Percentiles rank a stretch among this genome's conserved stretches.
These are phyloP conservation scores for Drosophila teissieri DNA, from an alignment of 1,140 invertebrate species.

Conservation along the genomic window DNA sequence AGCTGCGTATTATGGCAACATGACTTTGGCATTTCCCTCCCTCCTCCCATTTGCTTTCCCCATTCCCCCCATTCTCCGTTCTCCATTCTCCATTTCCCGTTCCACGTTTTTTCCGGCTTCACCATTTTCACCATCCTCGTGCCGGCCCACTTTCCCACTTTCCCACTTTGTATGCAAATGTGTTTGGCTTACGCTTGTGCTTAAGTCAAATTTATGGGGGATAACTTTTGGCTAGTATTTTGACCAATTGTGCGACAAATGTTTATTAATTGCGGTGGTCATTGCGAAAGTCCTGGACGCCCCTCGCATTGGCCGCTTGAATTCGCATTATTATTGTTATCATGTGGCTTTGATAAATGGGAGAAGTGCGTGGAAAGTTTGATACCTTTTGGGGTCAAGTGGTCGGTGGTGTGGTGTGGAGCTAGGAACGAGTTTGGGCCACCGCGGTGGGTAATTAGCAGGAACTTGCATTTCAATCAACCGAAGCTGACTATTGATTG, in stretches of 20 bases:
- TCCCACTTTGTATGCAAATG: constrained; percentile 49
- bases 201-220: constrained; percentile 46
- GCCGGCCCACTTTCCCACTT: background rate
- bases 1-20: constrained; percentile 43
- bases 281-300: background rate
- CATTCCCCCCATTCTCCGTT: too few species aligned
- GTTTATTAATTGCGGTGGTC: constrained; percentile 37
- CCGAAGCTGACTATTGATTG: too few species aligned
- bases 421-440: too few species aligned
- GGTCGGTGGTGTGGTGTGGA: too few species aligned
- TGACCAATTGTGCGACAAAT: constrained; percentile 49
- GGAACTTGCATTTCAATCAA: too few species aligned
- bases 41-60: background rate
- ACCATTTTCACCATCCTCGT: background rate
- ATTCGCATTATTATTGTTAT: constrained; percentile 6
- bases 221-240: constrained; percentile 37
- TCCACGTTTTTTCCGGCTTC: background rate
- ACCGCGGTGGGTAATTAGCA: too few species aligned
- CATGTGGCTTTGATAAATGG: too few species aligned
- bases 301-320: background rate
- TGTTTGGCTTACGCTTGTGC: constrained; percentile 42
- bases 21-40: constrained; percentile 42
- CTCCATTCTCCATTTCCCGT: too few species aligned
- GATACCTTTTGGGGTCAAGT: too few species aligned
- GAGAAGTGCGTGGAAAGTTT: too few species aligned